These are phyloP conservation scores for Ophonus ardosiacus DNA, from an alignment of 2,888 invertebrate genomes.

Conservation along the genomic window DNA sequence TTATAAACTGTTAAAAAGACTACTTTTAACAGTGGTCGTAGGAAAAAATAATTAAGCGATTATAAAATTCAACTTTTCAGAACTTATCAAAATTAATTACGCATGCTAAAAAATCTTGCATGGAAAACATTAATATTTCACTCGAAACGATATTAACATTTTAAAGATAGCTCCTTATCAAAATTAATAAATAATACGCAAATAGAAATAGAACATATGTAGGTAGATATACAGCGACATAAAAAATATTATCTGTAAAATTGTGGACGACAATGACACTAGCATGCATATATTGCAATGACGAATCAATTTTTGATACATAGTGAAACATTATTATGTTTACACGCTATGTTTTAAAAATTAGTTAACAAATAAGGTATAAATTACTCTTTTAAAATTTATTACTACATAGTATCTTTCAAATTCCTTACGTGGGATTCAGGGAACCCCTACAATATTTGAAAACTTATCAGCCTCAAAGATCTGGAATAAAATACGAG, in stretches of 20 bases:
- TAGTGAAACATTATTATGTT: background rate
- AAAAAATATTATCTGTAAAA: background rate
- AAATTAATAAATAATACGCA: background rate
- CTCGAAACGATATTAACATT: background rate
- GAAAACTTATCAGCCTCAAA: conserved; percentile 18
- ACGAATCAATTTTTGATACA: background rate
- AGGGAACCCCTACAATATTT: conserved; percentile 6
- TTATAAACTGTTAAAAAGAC: too few relatives aligned
- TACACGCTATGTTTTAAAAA: conserved; percentile 7
- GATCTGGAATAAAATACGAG: conserved; percentile 31
- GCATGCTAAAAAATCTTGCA: background rate
- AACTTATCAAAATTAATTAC: background rate
- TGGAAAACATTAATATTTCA: background rate
- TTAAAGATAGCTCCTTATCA: background rate
- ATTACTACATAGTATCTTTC: background rate
- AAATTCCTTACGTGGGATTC: background rate
- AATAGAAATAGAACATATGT: background rate
- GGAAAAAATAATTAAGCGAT: too few relatives aligned
- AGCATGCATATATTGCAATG: background rate
- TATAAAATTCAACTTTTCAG: too few relatives aligned
- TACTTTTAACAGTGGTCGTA: too few relatives aligned
- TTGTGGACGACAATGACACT: conserved; percentile 1
- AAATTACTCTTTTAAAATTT: background rate
- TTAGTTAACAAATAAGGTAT: background rate
- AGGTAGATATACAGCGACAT: background rate